A percentile compares a stretch with the other conserved stretches of the same genome.
These are phyloP conservation scores for Achlya flavicornis DNA, from an alignment of 2,888 invertebrate species.

Conservation along the genomic window DNA sequence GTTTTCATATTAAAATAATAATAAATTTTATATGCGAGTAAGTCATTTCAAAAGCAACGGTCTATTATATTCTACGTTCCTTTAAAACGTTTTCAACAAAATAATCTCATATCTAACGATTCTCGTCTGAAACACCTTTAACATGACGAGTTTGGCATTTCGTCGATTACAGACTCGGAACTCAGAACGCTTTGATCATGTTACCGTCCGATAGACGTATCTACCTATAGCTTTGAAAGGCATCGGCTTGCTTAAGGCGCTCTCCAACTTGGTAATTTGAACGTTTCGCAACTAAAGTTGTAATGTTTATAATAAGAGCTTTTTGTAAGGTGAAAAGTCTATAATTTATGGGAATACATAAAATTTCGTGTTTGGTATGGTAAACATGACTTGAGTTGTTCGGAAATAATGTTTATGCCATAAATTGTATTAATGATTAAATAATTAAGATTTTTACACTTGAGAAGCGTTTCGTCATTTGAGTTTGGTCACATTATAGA, in stretches of 20 bases:
- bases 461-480: no score
- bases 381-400: background rate
- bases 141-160: slow-evolving; percentile 37
- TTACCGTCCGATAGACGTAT: slow-evolving; percentile 52
- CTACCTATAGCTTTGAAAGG: slow-evolving; percentile 43
- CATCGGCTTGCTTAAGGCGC: slow-evolving; percentile 52
- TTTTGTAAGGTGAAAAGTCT: background rate
- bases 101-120: background rate
- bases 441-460: no score
- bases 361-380: background rate
- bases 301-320: no score
- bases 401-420: no score
- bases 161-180: slow-evolving; percentile 55
- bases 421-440: no score
- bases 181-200: slow-evolving; percentile 60
- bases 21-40: no score
- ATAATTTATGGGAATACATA: slow-evolving; percentile 6
- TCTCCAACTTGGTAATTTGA: slow-evolving; percentile 48
- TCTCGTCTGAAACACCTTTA: slow-evolving; percentile 27
- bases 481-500: no score
- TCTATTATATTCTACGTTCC: background rate
- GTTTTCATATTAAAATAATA: no score
- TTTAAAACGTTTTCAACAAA: background rate
- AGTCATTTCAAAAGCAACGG: no score
- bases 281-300: slow-evolving; percentile 16